phyloP scores from a whole-genome alignment of 92 coral and sea anemone species.

The Porites divaricata region DNA sequence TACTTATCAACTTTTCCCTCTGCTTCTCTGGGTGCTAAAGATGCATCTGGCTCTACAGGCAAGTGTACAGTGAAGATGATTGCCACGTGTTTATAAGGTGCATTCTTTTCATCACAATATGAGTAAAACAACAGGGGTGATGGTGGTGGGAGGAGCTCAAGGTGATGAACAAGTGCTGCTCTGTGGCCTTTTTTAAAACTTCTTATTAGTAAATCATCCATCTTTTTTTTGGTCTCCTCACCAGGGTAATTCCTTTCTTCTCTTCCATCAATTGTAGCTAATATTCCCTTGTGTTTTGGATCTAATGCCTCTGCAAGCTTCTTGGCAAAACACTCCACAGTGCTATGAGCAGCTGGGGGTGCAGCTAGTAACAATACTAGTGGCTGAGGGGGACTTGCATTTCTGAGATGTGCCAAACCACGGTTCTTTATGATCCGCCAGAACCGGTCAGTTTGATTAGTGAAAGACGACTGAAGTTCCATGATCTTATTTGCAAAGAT shows the following conservation, averaged over 20 bases:
- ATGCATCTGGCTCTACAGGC: slow-evolving; percentile 58
- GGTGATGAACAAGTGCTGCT: slow-evolving; percentile 70
- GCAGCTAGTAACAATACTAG: slow-evolving; percentile 79
- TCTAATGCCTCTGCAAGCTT: slow-evolving; percentile 64
- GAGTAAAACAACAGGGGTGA: slow-evolving; percentile 77
- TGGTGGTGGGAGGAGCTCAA: slow-evolving; percentile 75
- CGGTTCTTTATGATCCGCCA: slow-evolving; percentile 63
- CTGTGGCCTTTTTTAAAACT: slow-evolving; percentile 58
- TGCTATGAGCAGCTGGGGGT: slow-evolving; percentile 59
- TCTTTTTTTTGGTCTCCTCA: slow-evolving; percentile 50
- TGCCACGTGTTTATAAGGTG: slow-evolving; percentile 71
- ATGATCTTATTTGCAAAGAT: slow-evolving; percentile 51
- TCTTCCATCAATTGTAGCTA: slow-evolving; percentile 37
- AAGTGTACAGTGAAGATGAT: slow-evolving; percentile 83
- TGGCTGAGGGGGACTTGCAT: slow-evolving; percentile 66
- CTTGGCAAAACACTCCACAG: slow-evolving; percentile 75
- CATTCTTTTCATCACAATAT: slow-evolving; percentile 85
- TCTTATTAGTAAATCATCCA: slow-evolving; percentile 49
- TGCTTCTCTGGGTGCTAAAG: slow-evolving; percentile 62
- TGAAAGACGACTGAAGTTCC: slow-evolving; percentile 51
- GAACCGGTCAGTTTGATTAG: slow-evolving; percentile 74
- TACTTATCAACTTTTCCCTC: slow-evolving; percentile 73
- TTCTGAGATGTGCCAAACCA: slow-evolving; percentile 63
- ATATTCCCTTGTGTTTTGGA: slow-evolving; percentile 19
- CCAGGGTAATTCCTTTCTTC: slow-evolving; percentile 5